Percentiles rank a stretch among this genome's conserved stretches.
Evolutionary conservation across 2,888 invertebrate species (phyloP).

Genomic region (Notodonta ziczac): DNA sequence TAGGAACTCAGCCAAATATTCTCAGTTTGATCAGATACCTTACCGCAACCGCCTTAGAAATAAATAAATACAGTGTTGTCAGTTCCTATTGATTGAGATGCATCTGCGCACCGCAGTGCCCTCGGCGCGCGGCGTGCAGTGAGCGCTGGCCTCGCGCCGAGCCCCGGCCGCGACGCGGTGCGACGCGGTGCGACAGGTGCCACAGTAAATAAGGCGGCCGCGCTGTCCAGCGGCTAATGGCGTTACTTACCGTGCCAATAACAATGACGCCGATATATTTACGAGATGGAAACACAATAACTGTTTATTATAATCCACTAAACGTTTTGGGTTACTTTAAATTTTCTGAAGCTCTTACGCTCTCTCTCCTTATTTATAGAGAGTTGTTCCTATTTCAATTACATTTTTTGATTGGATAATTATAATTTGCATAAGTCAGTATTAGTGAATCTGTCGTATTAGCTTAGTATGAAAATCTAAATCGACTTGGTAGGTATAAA

Average conservation of each 20-base stretch:
- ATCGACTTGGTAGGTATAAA: no score
- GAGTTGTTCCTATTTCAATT: not conserved
- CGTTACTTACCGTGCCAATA: not conserved
- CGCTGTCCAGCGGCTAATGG: not conserved
- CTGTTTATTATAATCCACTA: not conserved
- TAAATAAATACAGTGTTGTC: not conserved
- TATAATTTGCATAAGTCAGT: no score
- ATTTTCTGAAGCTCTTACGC: not conserved
- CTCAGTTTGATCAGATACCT: no score
- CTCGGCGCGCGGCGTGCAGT: not conserved
- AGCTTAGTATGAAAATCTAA: no score
- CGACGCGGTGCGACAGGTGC: constrained; percentile 18
- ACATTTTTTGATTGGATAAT: not conserved
- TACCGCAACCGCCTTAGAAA: no score
- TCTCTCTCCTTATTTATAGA: not conserved
- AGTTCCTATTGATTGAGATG: not conserved
- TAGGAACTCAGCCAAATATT: no score
- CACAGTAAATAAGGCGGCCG: constrained; percentile 3
- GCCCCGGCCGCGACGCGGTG: not conserved
- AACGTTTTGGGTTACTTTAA: not conserved
- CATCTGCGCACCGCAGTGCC: no score
- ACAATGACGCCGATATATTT: not conserved
- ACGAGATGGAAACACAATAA: not conserved
- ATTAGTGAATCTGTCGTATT: no score
- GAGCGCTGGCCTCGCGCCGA: not conserved